phyloP scores from a whole-genome alignment of 2,797 vertebrate species.

The Pangasius macronema region DNA sequence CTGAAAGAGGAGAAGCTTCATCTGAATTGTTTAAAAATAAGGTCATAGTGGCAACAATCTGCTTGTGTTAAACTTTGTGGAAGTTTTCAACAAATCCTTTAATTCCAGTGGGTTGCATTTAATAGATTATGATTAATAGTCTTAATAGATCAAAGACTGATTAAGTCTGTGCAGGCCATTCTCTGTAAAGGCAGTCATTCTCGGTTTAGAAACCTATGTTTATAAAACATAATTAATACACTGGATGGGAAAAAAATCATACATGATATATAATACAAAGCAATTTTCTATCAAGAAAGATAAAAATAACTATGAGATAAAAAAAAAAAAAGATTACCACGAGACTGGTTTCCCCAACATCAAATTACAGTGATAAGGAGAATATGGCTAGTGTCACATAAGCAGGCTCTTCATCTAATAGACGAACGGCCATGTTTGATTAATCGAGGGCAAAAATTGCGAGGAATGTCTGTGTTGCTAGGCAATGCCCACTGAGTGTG shows the following conservation, averaged over 20 bases:
- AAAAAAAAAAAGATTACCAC: not conserved
- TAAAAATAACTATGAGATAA: not conserved
- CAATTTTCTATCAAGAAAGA: constrained; percentile 1
- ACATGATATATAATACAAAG: not conserved
- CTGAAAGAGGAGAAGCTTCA: not conserved
- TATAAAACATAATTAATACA: not conserved
- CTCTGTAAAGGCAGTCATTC: not conserved
- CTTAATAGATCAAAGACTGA: not conserved
- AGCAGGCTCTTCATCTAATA: not conserved
- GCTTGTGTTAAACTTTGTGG: constrained; percentile 29
- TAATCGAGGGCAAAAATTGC: constrained; percentile 39
- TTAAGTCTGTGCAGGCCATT: constrained; percentile 1
- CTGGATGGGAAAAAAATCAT: not conserved
- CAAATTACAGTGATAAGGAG: not conserved
- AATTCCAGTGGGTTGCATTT: constrained; percentile 25
- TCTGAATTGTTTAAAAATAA: constrained; percentile 18
- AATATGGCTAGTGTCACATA: not conserved
- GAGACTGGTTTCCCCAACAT: not conserved
- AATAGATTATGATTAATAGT: not conserved
- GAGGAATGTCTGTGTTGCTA: constrained; percentile 50
- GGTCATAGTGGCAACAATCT: constrained; percentile 19
- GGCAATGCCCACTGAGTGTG: constrained; percentile 45
- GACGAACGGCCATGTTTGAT: constrained; percentile 38
- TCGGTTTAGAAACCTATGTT: not conserved
- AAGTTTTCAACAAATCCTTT: constrained; percentile 43